Evolutionary conservation across 2,888 invertebrate species (phyloP), one percentile per base, ranked within the genome.

Genomic region (Cantharis rustica): DNA sequence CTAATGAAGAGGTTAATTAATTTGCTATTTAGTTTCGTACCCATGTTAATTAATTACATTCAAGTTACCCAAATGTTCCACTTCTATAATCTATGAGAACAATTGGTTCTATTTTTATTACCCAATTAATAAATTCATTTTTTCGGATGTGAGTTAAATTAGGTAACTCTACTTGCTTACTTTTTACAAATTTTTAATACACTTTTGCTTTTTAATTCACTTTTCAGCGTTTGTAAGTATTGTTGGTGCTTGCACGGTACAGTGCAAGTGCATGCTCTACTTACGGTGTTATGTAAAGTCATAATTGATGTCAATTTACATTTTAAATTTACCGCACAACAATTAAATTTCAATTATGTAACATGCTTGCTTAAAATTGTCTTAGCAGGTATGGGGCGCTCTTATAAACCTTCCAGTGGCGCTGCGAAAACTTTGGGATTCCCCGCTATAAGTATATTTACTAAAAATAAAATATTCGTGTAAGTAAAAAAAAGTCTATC

Each of bases 231-330:
- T 73, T 75, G 79, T 79, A 75, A 78, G 80, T 81, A 81, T 83
- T 83, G 82, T 83, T 81, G 78, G 80, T 80, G 75, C 69, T 80
- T 80, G 83, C 85, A 86, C 85, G 86, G 83, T 86, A 86, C 82
- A 84, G 81, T 86, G 86, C 84, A 82, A 83, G 83, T 84, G 82
- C 86, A 87, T 86, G 87, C 87, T 87, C 87, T 87, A 87, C 86
- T 87, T 87, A 87, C 85, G 80, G 75, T 80, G 84, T 86, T 86
- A 86, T 86, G 87, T 87, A 87, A 87, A 86, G 84, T 83, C 83
- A 84, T 86, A 87, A 87, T 87, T 86, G 86, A 86, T 85, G 87
- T 86, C 86, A 87, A 86, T 86, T 86, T 85, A 83, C 85, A 84
- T 84, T 85, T 86, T 85, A 85, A 84, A 84, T 84, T 86, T 84